Evolutionary conservation across 2,797 vertebrate species (phyloP), one percentile per base, ranked within the genome.

Genomic region (Coregonus ussuriensis): DNA sequence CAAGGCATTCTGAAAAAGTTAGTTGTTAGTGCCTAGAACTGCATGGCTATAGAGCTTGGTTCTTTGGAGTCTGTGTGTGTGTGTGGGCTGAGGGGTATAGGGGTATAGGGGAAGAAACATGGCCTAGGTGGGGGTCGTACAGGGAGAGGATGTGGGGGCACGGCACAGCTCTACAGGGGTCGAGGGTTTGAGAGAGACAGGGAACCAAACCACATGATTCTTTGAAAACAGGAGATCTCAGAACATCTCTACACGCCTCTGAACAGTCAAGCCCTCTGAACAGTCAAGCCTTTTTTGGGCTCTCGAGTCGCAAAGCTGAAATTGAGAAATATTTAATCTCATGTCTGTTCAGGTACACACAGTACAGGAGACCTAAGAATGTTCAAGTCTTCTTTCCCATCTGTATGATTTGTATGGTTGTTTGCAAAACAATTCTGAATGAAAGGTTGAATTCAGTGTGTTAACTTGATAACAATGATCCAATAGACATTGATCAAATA

Each of bases 141-240:
- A 80, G 79, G n/a, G 79, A 85, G 89, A 94, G 93, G 93, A 94
- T 94, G 93, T 94, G 93, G 93, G 91, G 93, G 91, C 68, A 71
- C 79, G 71, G 7, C 53, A 33, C 56, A 77, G 77, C 81, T 78
- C 53, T 86, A 84, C 72, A 88, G 87, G 89, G 92, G 89, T 91
- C 89, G 87, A 83, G 76, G 84, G 83, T 71, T 85, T 51, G 79
- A 86, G 84, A 74, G 77, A 85, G 62, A 81, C 66, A 80, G 56
- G 90, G 90, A 93, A 86, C 35, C 47, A 88, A 81, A 94, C 93
- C 92, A 82, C 92, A 93, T 78, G 83, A 90, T 94, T 94, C 92
- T 94, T 93, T 93, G 94, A 94, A 95, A 94, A 94, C 93, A 94
- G 90, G 91, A 93, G 93, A 89, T 87, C 85, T 90, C 87, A 84